Percentiles rank a stretch among this genome's conserved stretches.
These are phyloP conservation scores for Battus philenor DNA, from an alignment of 1,140 invertebrate species.

Conservation along the genomic window DNA sequence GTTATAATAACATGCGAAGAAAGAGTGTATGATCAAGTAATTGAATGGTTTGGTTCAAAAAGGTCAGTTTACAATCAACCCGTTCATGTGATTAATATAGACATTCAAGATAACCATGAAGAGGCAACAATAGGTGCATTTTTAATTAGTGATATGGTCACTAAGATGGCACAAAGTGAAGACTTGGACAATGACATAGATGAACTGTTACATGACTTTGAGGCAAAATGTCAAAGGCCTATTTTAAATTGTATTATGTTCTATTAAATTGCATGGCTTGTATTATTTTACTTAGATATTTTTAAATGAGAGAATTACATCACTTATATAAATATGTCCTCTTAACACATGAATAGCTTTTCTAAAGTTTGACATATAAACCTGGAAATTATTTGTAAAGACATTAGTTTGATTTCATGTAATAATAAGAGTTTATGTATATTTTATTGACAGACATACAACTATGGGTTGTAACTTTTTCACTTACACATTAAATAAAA, in stretches of 20 bases:
- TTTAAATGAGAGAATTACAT: too few relatives aligned
- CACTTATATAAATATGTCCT: too few relatives aligned
- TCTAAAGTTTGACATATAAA: too few relatives aligned
- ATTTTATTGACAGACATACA: too few relatives aligned
- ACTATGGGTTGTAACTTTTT: too few relatives aligned
- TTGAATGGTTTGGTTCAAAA: constrained; percentile 85
- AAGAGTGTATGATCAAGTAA: constrained; percentile 97
- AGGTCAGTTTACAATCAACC: constrained; percentile 86
- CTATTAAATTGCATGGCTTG: constrained; percentile 78
- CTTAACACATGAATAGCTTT: too few relatives aligned
- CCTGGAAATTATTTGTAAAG: too few relatives aligned
- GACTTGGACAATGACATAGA: constrained; percentile 99
- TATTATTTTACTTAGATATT: too few relatives aligned
- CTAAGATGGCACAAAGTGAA: constrained; percentile 91
- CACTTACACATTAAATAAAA: too few relatives aligned
- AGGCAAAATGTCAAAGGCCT: constrained; percentile 89
- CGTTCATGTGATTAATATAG: constrained; percentile 98
- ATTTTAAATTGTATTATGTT: constrained; percentile 96
- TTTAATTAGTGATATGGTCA: constrained; percentile 95
- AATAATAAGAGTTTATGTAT: too few relatives aligned
- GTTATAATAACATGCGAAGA: constrained; percentile 99
- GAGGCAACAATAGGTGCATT: constrained; percentile 99
- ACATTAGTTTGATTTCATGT: too few relatives aligned
- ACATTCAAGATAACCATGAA: constrained; percentile 99
- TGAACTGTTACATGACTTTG: constrained; percentile 96